Evolutionary conservation across 2,888 invertebrate genomes (phyloP).

Genomic region (Sphecodes monilicornis): DNA sequence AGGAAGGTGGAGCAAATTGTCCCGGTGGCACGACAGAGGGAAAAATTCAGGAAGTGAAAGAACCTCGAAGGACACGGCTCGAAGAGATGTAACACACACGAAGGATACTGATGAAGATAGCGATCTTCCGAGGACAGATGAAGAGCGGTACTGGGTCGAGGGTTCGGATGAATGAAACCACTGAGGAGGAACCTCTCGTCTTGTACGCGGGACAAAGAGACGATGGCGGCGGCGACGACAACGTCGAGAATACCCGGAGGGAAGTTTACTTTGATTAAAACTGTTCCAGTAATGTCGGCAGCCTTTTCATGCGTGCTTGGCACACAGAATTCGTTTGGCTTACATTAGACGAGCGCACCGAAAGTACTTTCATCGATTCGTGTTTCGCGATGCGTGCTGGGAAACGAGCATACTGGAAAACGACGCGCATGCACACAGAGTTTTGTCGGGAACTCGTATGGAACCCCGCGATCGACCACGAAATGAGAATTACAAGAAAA

Average conservation of each 20-base stretch:
- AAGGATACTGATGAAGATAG: slow-evolving; percentile 62
- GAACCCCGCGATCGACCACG: neutral
- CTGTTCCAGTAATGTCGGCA: slow-evolving; percentile 67
- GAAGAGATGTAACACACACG: slow-evolving; percentile 5
- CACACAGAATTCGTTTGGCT: slow-evolving; percentile 48
- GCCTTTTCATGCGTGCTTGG: slow-evolving; percentile 57
- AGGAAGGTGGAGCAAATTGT: neutral
- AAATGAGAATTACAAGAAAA: neutral
- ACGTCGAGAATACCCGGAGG: slow-evolving; percentile 48
- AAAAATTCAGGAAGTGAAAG: neutral
- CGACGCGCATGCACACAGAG: neutral
- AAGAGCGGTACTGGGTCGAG: slow-evolving; percentile 57
- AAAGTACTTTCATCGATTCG: slow-evolving; percentile 41
- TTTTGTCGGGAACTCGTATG: neutral
- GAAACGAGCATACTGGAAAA: neutral
- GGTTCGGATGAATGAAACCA: slow-evolving; percentile 59
- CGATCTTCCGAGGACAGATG: slow-evolving; percentile 49
- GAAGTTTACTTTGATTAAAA: slow-evolving; percentile 76
- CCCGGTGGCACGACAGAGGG: neutral
- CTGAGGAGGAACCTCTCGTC: slow-evolving; percentile 54
- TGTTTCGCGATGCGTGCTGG: slow-evolving; percentile 13
- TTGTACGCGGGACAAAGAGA: slow-evolving; percentile 62
- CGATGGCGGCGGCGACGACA: slow-evolving; percentile 31
- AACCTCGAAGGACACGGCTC: neutral
- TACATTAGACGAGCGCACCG: slow-evolving; percentile 27